phyloP scores from a whole-genome alignment of 2,888 invertebrate genomes.

The Saturnia pavonia region DNA sequence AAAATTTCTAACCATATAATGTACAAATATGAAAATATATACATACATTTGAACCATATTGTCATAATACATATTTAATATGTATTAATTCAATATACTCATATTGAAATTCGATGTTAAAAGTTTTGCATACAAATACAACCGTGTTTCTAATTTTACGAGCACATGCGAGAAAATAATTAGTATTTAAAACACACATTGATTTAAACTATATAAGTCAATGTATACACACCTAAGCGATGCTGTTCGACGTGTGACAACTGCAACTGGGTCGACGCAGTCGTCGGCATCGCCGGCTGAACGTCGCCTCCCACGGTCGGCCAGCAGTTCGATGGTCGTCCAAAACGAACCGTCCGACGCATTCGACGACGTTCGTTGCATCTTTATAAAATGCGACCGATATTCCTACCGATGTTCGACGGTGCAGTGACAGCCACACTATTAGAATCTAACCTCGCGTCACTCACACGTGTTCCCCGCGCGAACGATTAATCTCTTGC shows the following conservation, averaged over 20 bases:
- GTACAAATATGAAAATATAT: too few relatives aligned
- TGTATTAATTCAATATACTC: too few relatives aligned
- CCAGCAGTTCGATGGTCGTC: conserved; percentile 84
- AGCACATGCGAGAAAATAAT: neutral
- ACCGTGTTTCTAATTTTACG: too few relatives aligned
- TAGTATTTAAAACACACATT: too few relatives aligned
- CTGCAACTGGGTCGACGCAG: conserved; percentile 39
- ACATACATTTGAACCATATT: too few relatives aligned
- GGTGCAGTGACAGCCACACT: conserved; percentile 76
- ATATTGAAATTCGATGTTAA: too few relatives aligned
- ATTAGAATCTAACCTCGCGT: conserved; percentile 49
- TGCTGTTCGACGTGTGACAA: conserved; percentile 55
- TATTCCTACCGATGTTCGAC: conserved; percentile 57
- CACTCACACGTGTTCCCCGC: conserved; percentile 53
- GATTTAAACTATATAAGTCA: too few relatives aligned
- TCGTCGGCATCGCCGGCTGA: conserved; percentile 73
- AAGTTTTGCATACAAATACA: too few relatives aligned
- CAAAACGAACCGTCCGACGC: conserved; percentile 80
- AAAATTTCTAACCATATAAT: too few relatives aligned
- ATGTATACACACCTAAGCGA: conserved; percentile 58
- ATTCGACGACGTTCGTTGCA: conserved; percentile 70
- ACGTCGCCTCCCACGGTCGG: conserved; percentile 75
- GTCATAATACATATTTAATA: too few relatives aligned
- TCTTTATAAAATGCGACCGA: conserved; percentile 50
- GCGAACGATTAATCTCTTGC: conserved; percentile 21